A percentile compares a stretch with the other conserved stretches of the same genome.
Evolutionary conservation across 2,888 invertebrate genomes (phyloP).

Genomic region (Bombylius discolor): DNA sequence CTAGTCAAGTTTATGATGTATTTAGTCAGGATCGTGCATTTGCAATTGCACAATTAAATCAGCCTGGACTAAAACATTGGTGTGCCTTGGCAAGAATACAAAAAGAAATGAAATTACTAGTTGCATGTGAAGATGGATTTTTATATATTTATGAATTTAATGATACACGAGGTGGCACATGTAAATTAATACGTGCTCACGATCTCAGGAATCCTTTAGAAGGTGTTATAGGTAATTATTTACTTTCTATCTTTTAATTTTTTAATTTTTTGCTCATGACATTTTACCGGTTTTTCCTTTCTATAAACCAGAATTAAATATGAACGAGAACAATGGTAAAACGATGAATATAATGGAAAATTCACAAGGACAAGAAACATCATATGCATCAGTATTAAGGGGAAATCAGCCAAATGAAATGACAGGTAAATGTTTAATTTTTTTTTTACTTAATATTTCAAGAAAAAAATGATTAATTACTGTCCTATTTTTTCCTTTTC

Average conservation of each 20-base stretch:
- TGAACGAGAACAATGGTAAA: constrained; percentile 10
- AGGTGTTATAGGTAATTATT: constrained; percentile 25
- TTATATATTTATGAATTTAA: constrained; percentile 34
- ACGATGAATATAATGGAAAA: constrained; percentile 23
- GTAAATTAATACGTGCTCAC: constrained; percentile 31
- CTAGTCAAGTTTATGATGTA: constrained; percentile 33
- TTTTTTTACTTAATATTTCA: neutral
- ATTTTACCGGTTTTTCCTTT: too few species aligned
- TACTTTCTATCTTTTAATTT: neutral
- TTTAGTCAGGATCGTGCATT: constrained; percentile 35
- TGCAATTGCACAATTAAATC: constrained; percentile 30
- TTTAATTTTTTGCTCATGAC: too few species aligned
- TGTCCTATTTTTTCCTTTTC: neutral
- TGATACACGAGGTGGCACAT: constrained; percentile 29
- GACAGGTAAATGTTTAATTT: constrained; percentile 53
- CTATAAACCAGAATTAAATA: constrained; percentile 15
- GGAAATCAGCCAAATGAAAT: constrained; percentile 64
- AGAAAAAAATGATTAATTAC: neutral
- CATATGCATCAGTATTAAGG: constrained; percentile 84
- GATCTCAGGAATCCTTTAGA: constrained; percentile 32
- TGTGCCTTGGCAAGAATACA: constrained; percentile 31
- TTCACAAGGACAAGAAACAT: constrained; percentile 26
- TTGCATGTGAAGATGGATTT: constrained; percentile 36
- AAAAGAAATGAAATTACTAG: constrained; percentile 29
- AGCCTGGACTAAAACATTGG: constrained; percentile 31